Percentiles rank a stretch among this genome's conserved stretches.
Evolutionary conservation across 2,113 vertebrate species (phyloP).

Genomic region (Puntigrus tetrazona): DNA sequence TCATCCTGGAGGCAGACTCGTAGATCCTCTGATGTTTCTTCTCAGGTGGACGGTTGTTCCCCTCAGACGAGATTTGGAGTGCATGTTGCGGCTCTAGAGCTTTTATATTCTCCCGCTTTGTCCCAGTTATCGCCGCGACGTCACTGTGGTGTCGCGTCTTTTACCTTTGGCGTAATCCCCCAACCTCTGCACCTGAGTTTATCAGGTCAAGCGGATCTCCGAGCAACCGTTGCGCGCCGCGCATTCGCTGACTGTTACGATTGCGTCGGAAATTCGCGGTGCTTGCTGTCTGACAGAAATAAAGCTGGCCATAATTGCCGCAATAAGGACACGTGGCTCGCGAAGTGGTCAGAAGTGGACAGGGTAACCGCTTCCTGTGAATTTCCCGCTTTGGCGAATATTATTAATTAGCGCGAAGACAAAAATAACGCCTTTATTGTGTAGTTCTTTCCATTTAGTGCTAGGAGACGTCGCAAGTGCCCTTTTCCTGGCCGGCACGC

Average conservation of each 20-base stretch:
- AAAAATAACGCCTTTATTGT: slow-evolving; percentile 3
- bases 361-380: not conserved
- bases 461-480: not conserved
- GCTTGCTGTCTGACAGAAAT: not conserved
- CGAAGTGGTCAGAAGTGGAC: not conserved
- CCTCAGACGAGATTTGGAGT: not conserved
- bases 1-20: slow-evolving; percentile 39
- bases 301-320: slow-evolving; percentile 3
- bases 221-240: not conserved
- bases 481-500: not conserved
- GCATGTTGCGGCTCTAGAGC: slow-evolving; percentile 9
- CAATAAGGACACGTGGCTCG: not conserved
- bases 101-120: slow-evolving; percentile 37
- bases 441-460: not conserved
- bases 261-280: slow-evolving; percentile 37
- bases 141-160: slow-evolving; percentile 45
- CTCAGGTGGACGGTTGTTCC: not conserved
- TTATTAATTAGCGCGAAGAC: slow-evolving; percentile 9
- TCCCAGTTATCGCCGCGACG: slow-evolving; percentile 31
- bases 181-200: slow-evolving; percentile 43
- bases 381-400: not conserved
- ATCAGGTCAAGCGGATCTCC: slow-evolving; percentile 31
- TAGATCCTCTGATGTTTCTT: not conserved
- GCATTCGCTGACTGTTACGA: slow-evolving; percentile 32
- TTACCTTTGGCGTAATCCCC: slow-evolving; percentile 33